Evolutionary conservation across 2,113 vertebrate species (phyloP).

Genomic region (Gadus macrocephalus): DNA sequence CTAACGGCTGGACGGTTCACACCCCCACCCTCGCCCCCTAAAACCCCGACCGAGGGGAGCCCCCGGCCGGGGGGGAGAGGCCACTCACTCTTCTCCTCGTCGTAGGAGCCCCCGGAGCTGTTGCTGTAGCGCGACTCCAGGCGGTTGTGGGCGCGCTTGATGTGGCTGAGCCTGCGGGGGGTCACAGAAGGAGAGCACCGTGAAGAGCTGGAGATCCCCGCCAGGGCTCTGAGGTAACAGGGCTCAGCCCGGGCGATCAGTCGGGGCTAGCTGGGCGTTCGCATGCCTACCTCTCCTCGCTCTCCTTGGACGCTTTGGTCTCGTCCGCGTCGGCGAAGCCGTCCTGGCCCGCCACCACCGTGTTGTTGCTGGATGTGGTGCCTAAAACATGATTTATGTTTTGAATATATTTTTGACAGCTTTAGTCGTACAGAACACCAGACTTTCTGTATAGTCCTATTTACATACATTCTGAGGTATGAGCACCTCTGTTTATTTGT

Average conservation of each 20-base stretch:
- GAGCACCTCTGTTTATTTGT: not conserved
- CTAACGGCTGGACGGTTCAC: too few species aligned
- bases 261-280: not conserved
- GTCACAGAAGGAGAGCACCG: slow-evolving; percentile 4
- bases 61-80: not conserved
- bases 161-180: slow-evolving; percentile 48
- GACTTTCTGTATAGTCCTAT: not conserved
- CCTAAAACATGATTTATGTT: slow-evolving; percentile 60
- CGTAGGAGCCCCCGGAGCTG: slow-evolving; percentile 95
- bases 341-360: slow-evolving; percentile 86
- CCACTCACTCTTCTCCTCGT: slow-evolving; percentile 93
- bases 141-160: slow-evolving; percentile 85
- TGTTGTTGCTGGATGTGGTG: slow-evolving; percentile 93
- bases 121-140: slow-evolving; percentile 96
- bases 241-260: not conserved
- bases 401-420: not conserved
- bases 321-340: slow-evolving; percentile 85
- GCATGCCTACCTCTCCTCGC: slow-evolving; percentile 82
- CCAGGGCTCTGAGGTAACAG: too few species aligned
- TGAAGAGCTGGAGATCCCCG: not conserved
- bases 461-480: not conserved
- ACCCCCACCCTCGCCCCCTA: too few species aligned
- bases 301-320: slow-evolving; percentile 79
- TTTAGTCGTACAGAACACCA: not conserved
- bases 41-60: too few species aligned